Base-by-base conservation (phyloP, 1,140 invertebrate genomes). In the Leptinotarsa lineolata region DNA sequence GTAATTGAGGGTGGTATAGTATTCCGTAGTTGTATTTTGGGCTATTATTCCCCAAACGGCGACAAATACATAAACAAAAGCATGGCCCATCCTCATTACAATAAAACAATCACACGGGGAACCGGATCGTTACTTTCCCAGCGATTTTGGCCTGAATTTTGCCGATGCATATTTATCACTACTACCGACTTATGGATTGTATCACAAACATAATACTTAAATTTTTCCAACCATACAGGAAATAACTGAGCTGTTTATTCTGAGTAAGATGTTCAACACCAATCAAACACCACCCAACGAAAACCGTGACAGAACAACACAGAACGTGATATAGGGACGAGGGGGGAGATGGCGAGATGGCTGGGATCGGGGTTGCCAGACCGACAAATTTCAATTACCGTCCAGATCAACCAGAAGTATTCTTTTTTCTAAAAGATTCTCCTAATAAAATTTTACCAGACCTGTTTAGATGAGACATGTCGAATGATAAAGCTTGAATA, bases 41-140 rank as follows among this genome's bases (percentile, higher is more conserved):
- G 65, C 67, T 58, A 79, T 66, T 59, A 75, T 72, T 72, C 74
- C 66, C 44, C 72, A 82, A 76, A 81, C 48, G 70, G 76, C 75
- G 72, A 75, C 68, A 68, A 78, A 75, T 72, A 79, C 65, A 81
- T 74, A 80, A 80, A 81, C 77, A 81, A 78, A 76, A 76, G 73
- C 79, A 82, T 81, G 77, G 79, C 79, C 81, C 81, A 82, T 82
- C 76, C 77, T 81, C 76, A 75, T 65, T 59, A 65, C 64, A 45
- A 59, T 39, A 66, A 58, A 60, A 74, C 73, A 69, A 64, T 68
- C 63, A 70, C 45, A 72, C 30, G n/a, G 48, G 59, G 21, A 44
- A 66, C 48, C 63, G 69, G 69, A 71, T 71, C 69, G 69, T 71
- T 71, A 71, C 18, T 54, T 68, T 21, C 45, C 44, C 30, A 22